phyloP scores from a whole-genome alignment of 2,113 vertebrate genomes.

The mouse (Mus musculus) region GRCm39 chr4:139128501-139129000 shows the following conservation, averaged over 20 bases:
- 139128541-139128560: neutral
- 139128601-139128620: constrained; percentile 98
- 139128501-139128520: constrained; percentile 24
- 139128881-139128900: neutral
- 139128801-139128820: neutral
- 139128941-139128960: neutral
- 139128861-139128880: neutral
- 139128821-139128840: neutral
- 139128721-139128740: constrained; percentile 93
- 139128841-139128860: neutral
- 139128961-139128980: neutral
- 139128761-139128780: constrained; percentile 98
- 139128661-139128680: constrained; percentile 94
- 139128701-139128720: constrained; percentile 96
- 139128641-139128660: constrained; percentile 97
- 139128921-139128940: neutral
- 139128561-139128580: constrained; percentile 30
- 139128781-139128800: constrained; percentile 82
- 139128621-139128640: constrained; percentile 99
- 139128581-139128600: constrained; percentile 94
- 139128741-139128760: constrained; percentile 99
- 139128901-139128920: neutral
- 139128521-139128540: neutral
- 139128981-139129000: neutral
- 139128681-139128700: constrained; percentile 96